Base-by-base conservation (phyloP, 2,888 invertebrate species). In the Cosmia trapezina region DNA sequence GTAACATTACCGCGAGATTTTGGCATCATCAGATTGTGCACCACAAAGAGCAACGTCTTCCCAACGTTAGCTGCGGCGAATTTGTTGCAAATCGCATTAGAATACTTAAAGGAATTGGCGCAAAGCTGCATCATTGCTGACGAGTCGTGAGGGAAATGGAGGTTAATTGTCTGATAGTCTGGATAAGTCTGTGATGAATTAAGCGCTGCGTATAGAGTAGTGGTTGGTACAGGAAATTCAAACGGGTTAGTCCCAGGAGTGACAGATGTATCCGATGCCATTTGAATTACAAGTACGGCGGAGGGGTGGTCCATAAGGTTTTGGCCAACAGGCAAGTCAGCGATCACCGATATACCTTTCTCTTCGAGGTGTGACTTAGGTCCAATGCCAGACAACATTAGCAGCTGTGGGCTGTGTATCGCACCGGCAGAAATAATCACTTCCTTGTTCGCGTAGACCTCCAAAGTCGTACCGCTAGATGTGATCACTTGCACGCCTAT, bases 341-440 rank as follows among this genome's bases (percentile, higher is more conserved):
- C 79, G 45, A 86, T 45, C 0, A 91, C 86, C 0, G 75, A 6
- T 3, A 93, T 91, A 19, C 81, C 83, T 0, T 85, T 56, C 0
- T 82, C 72, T 4, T 80, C 68, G 4, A 93, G 83, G 5, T 88
- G 84, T 14, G 81, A 66, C 8, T 73, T 72, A 4, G 90, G 89
- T 5, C 93, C 93, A 12, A 93, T 83, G 0, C 93, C 93, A 4
- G 93, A 91, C 5, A 89, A 73, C 90, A 90, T 89, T 4, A 93
- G 76, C 0, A 93, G 54, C 64, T 90, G 84, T 0, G 93, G 89
- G 8, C 87, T 84, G 41, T 85, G 88, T 11, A 93, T 73, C 0
- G 91, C 87, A 17, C 93, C 93, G 1, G 90, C 89, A 6, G 88
- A 80, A 12, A 92, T n/a, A 28, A 92, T 84, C 0, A 93, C 88